These are phyloP conservation scores for Teleogryllus oceanicus DNA, from an alignment of 2,888 invertebrate genomes.

Conservation along the genomic window DNA sequence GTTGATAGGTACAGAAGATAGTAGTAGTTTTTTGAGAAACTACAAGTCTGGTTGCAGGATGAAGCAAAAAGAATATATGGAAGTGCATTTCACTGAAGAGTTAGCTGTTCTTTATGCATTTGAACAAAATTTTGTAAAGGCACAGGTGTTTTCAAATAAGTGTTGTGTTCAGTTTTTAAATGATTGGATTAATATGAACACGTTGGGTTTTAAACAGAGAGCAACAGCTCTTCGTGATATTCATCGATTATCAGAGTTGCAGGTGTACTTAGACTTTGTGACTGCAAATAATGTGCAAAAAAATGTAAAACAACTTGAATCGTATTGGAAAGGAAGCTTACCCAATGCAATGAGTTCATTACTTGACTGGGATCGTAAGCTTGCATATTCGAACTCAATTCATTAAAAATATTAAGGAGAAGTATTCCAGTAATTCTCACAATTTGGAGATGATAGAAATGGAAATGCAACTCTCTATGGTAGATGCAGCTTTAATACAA, in stretches of 20 bases:
- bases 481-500: constrained; percentile 51
- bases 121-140: constrained; percentile 50
- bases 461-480: constrained; percentile 48
- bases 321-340: constrained; percentile 48
- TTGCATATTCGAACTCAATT: constrained; percentile 38
- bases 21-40: neutral
- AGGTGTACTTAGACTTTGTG: constrained; percentile 28
- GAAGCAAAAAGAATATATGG: constrained; percentile 44
- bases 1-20: neutral
- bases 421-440: constrained; percentile 24
- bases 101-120: constrained; percentile 55
- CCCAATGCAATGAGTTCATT: constrained; percentile 50
- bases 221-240: constrained; percentile 51
- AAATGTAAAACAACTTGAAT: constrained; percentile 40
- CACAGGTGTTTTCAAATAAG: constrained; percentile 50
- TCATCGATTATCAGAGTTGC: constrained; percentile 55
- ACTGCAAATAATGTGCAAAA: constrained; percentile 37
- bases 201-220: constrained; percentile 52
- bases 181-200: constrained; percentile 57
- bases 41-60: constrained; percentile 42
- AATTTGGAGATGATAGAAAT: constrained; percentile 42
- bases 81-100: constrained; percentile 55
- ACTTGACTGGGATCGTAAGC: constrained; percentile 50
- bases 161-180: constrained; percentile 44
- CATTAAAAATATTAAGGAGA: constrained; percentile 28